Percentiles rank a stretch among this genome's conserved stretches.
Conservation (phyloP, 2,888 invertebrate species). For the Lissocephala sabroskyi region DNA sequence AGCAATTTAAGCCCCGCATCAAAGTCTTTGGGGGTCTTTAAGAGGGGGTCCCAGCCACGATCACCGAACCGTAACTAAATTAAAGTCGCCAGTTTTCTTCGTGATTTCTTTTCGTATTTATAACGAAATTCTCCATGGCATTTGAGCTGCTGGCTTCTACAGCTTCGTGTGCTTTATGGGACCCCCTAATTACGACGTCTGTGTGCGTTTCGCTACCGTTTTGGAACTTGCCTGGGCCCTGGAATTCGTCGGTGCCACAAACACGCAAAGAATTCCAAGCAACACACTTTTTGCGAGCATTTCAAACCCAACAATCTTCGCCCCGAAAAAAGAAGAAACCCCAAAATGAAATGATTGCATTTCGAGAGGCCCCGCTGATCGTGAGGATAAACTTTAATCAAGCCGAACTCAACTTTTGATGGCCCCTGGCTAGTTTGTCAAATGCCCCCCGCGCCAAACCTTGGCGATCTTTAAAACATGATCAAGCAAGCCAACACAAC, state of each 20-base stretch:
- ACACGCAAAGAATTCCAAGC: constrained; percentile 52
- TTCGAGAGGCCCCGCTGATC: constrained; percentile 47
- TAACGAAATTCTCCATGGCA: constrained; percentile 24
- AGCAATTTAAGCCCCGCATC: constrained; percentile 60
- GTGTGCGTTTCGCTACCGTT: constrained; percentile 44
- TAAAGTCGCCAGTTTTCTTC: constrained; percentile 39
- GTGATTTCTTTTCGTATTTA: constrained; percentile 10
- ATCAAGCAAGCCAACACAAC: constrained; percentile 23
- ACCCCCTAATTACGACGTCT: constrained; percentile 45
- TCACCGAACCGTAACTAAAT: constrained; percentile 59
- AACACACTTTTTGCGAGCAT: not conserved
- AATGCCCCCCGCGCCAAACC: constrained; percentile 31
- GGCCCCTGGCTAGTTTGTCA: constrained; percentile 61
- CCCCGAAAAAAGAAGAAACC: too few relatives aligned
- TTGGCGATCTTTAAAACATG: constrained; percentile 41
- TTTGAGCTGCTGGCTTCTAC: not conserved
- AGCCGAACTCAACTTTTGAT: constrained; percentile 33
- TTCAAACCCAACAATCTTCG: too few relatives aligned
- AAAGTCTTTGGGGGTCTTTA: constrained; percentile 57
- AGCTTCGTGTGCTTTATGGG: not conserved
- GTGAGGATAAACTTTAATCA: constrained; percentile 67
- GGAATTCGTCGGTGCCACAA: constrained; percentile 9
- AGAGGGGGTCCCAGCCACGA: constrained; percentile 13
- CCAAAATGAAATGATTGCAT: constrained; percentile 52
- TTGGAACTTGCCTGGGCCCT: not conserved